Percentiles rank a stretch among this genome's conserved stretches.
These are phyloP conservation scores for Amblyopsis rosae DNA, from an alignment of 2,113 vertebrate species.

Conservation along the genomic window DNA sequence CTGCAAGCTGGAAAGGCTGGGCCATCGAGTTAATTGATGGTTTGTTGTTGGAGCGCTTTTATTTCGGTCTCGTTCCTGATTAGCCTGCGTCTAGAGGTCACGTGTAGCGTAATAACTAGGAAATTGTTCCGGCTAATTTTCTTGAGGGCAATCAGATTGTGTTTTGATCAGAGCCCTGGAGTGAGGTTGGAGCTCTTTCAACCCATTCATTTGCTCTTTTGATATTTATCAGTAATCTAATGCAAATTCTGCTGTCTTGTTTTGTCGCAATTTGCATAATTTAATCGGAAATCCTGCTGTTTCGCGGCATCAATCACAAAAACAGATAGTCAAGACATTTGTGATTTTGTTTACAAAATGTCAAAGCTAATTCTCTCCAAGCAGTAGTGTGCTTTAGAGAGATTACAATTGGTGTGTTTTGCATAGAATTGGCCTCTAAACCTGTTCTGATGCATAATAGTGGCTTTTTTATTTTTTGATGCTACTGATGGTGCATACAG, in stretches of 20 bases:
- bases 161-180: constrained; percentile 18
- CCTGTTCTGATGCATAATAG: constrained; percentile 39
- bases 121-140: constrained; percentile 37
- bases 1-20: constrained; percentile 25
- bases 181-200: constrained; percentile 30
- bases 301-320: constrained; percentile 48
- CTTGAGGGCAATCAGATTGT: constrained; percentile 12
- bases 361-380: constrained; percentile 32
- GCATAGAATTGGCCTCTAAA: constrained; percentile 47
- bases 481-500: constrained; percentile 20
- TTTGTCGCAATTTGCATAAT: constrained; percentile 48
- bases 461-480: constrained; percentile 17
- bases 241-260: constrained; percentile 38
- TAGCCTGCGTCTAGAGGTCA: constrained; percentile 43
- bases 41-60: constrained; percentile 44
- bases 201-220: constrained; percentile 33
- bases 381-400: too few relatives aligned
- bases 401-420: neutral
- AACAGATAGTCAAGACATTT: constrained; percentile 23
- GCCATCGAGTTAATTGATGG: constrained; percentile 37
- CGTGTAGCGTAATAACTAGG: constrained; percentile 31
- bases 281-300: constrained; percentile 36
- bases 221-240: constrained; percentile 45
- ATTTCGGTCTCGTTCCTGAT: constrained; percentile 13
- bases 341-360: constrained; percentile 18